Conservation (phyloP, 2,888 invertebrate species). For the Drosophila prostipennis region DNA sequence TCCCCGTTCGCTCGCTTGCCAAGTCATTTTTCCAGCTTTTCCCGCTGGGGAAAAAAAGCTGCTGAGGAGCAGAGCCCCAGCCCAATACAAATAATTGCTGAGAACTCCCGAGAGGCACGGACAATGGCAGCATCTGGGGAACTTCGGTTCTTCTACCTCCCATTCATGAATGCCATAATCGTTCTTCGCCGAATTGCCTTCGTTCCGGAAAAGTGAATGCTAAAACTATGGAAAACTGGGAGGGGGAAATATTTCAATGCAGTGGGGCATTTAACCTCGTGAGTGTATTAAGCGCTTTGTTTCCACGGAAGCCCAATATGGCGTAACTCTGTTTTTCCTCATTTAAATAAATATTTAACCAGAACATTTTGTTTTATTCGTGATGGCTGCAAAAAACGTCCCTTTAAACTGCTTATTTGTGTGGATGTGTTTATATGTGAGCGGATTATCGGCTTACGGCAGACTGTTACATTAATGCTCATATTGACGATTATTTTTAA, state of each 20-base stretch:
- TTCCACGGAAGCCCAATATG: constrained; percentile 20
- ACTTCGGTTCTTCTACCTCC: constrained; percentile 10
- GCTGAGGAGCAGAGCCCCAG: constrained; percentile 17
- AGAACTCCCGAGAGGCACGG: constrained; percentile 29
- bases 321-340: constrained; percentile 23
- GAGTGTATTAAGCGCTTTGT: constrained; percentile 33
- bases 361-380: constrained; percentile 11
- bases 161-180: constrained; percentile 32
- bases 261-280: constrained; percentile 2
- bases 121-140: constrained; percentile 25
- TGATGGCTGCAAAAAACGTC: constrained; percentile 9
- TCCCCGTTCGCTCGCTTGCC: constrained; percentile 62
- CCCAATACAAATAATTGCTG: constrained; percentile 75
- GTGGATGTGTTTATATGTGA: constrained; percentile 16
- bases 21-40: constrained; percentile 47
- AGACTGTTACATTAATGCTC: constrained; percentile 27
- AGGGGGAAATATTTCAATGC: background rate
- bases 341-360: constrained; percentile 35
- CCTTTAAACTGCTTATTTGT: constrained; percentile 23
- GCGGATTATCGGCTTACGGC: constrained; percentile 33
- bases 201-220: constrained; percentile 39
- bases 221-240: constrained; percentile 25
- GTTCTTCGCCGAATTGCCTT: constrained; percentile 55
- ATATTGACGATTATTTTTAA: constrained; percentile 21
- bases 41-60: constrained; percentile 29